A percentile compares a stretch with the other conserved stretches of the same genome.
phyloP scores from a whole-genome alignment of 1,140 invertebrate genomes.

The Hermatobates lingyangjiaoensis region DNA sequence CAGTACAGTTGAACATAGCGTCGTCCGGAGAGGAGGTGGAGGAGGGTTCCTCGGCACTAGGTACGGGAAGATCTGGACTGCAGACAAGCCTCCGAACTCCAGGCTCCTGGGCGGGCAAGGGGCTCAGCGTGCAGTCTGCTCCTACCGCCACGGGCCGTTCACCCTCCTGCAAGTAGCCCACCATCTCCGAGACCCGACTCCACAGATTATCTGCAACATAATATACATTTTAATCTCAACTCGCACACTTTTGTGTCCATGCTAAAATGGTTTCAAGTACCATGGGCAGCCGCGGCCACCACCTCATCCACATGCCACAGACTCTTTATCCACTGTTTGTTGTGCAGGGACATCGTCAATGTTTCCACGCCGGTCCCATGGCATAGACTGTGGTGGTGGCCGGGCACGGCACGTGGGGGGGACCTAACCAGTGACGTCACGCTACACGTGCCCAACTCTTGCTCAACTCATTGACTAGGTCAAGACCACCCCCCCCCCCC shows the following conservation, averaged over 20 bases:
- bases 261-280: too few species aligned
- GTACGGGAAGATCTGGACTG: slow-evolving; percentile 21
- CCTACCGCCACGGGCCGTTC: slow-evolving; percentile 16
- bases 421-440: slow-evolving; percentile 3
- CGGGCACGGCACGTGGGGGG: slow-evolving; percentile 10
- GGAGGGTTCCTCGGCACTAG: slow-evolving; percentile 16
- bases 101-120: slow-evolving; percentile 7
- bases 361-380: slow-evolving; percentile 13
- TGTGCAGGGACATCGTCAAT: slow-evolving; percentile 11
- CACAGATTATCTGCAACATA: slow-evolving; percentile 21
- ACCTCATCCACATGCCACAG: slow-evolving; percentile 15
- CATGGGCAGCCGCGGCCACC: neutral
- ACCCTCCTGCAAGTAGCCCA: slow-evolving; percentile 20
- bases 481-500: neutral
- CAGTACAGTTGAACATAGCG: slow-evolving; percentile 28
- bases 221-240: too few species aligned
- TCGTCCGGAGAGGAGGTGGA: slow-evolving; percentile 16
- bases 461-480: neutral
- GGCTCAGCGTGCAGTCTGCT: slow-evolving; percentile 20
- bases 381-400: slow-evolving; percentile 4
- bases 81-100: slow-evolving; percentile 21
- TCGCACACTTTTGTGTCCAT: neutral
- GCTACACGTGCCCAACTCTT: neutral
- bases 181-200: slow-evolving; percentile 24
- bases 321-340: slow-evolving; percentile 22